These are phyloP conservation scores for Drosophila littoralis DNA, from an alignment of 1,140 invertebrate species.

Conservation along the genomic window DNA sequence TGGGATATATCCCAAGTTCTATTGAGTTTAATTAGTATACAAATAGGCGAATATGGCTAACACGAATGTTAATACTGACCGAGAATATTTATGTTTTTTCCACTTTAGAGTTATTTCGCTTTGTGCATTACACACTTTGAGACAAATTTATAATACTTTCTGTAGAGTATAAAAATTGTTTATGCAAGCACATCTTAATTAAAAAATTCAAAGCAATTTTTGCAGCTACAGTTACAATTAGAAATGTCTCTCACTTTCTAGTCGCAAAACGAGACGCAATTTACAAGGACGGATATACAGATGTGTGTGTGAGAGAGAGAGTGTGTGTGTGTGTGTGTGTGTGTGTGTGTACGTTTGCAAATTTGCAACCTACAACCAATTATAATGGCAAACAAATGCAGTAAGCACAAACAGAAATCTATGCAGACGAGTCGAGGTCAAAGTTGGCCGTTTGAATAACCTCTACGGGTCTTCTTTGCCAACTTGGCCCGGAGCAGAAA, in stretches of 20 bases:
- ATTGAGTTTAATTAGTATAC: too few relatives aligned
- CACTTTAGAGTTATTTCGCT: too few relatives aligned
- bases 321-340: background rate
- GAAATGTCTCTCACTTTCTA: conserved; percentile 12
- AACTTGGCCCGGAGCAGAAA: too few relatives aligned
- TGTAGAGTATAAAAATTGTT: background rate
- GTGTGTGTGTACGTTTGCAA: background rate
- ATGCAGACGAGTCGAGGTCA: conserved; percentile 1
- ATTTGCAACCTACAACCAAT: conserved; percentile 2
- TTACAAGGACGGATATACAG: background rate
- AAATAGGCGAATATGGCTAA: too few relatives aligned
- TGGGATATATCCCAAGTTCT: too few relatives aligned
- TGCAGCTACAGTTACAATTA: conserved; percentile 2
- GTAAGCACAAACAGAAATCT: background rate
- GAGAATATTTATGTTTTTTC: too few relatives aligned
- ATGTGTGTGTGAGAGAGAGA: background rate
- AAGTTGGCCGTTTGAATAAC: background rate
- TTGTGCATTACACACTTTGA: background rate
- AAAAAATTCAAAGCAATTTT: background rate
- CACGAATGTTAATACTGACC: too few relatives aligned
- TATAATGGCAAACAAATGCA: conserved; percentile 7
- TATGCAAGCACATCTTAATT: background rate
- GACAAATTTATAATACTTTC: background rate
- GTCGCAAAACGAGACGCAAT: background rate
- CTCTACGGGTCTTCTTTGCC: background rate